These are phyloP conservation scores for Chlorodrepanis virens DNA, from an alignment of 2,113 vertebrate genomes.

Conservation along the genomic window DNA sequence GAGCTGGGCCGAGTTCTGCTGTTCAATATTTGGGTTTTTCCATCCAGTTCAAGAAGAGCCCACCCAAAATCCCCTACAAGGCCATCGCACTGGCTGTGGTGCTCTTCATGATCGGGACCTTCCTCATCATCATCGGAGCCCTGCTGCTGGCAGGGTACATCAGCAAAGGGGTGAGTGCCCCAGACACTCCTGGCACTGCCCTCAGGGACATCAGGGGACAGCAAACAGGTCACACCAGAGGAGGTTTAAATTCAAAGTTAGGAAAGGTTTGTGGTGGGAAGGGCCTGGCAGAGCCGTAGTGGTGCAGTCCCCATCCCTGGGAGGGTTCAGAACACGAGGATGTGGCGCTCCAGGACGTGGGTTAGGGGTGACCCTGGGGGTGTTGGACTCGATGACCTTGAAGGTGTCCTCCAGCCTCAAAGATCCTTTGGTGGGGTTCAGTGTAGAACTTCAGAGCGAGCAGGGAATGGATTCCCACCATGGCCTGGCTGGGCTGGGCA, in stretches of 20 bases:
- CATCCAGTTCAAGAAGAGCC: conserved; percentile 91
- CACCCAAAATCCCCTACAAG: conserved; percentile 98
- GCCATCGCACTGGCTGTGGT: conserved; percentile 89
- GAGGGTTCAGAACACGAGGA: neutral
- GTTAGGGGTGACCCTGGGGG: neutral
- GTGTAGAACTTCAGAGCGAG: neutral
- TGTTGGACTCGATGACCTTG: neutral
- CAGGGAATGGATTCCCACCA: neutral
- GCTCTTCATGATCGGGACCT: conserved; percentile 91
- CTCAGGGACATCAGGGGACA: neutral
- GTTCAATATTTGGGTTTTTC: neutral
- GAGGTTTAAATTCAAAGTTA: neutral
- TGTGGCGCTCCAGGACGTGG: neutral
- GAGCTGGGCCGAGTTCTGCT: neutral
- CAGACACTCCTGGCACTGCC: neutral
- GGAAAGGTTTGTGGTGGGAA: neutral
- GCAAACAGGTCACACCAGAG: neutral
- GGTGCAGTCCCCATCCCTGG: neutral
- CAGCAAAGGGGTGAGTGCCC: conserved; percentile 83
- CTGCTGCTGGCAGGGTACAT: conserved; percentile 93
- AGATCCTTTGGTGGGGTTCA: fast-evolving
- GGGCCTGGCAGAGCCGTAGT: neutral
- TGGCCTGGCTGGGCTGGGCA: fast-evolving
- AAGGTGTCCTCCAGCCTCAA: neutral
- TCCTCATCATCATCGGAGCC: conserved; percentile 90